phyloP scores from a whole-genome alignment of 37 sponge, comb jelly and placozoan species.

The Petrosia ficiformis region DNA sequence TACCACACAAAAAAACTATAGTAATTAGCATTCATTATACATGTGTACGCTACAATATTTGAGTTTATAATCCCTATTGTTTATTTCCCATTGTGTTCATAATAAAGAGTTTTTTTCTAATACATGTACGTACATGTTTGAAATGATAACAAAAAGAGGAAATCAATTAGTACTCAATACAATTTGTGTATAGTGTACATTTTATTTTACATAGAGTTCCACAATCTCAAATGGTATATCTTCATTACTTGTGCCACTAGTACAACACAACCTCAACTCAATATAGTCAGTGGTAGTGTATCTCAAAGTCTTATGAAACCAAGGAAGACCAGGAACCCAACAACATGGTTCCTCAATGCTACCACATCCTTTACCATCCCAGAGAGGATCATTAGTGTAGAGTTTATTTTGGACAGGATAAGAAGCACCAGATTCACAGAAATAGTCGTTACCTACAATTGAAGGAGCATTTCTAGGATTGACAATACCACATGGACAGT shows the following conservation, averaged over 20 bases:
- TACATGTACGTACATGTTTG: no score
- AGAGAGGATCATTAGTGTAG: slow-evolving; percentile 32
- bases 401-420: background rate
- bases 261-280: slow-evolving; percentile 39
- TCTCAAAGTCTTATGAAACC: slow-evolving; percentile 25
- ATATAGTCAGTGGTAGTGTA: slow-evolving; percentile 11
- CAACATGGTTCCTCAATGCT: slow-evolving; percentile 7
- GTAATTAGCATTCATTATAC: no score
- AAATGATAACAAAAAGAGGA: no score
- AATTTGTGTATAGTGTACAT: background rate
- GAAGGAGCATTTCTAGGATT: slow-evolving; percentile 1
- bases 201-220: slow-evolving; percentile 30
- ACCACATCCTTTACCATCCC: slow-evolving; percentile 40
- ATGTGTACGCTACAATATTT: no score
- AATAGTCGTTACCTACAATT: slow-evolving; percentile 5
- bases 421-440: background rate
- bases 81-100: no score
- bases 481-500: slow-evolving; percentile 8
- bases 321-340: slow-evolving; percentile 9
- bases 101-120: no score
- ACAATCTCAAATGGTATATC: slow-evolving; percentile 5
- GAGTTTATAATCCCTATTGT: no score
- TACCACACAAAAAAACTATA: no score
- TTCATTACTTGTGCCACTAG: slow-evolving; percentile 11
- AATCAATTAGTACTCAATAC: no score